Base-by-base conservation (phyloP, 1,140 invertebrate genomes). In the Venustaconcha ellipsiformis region DNA sequence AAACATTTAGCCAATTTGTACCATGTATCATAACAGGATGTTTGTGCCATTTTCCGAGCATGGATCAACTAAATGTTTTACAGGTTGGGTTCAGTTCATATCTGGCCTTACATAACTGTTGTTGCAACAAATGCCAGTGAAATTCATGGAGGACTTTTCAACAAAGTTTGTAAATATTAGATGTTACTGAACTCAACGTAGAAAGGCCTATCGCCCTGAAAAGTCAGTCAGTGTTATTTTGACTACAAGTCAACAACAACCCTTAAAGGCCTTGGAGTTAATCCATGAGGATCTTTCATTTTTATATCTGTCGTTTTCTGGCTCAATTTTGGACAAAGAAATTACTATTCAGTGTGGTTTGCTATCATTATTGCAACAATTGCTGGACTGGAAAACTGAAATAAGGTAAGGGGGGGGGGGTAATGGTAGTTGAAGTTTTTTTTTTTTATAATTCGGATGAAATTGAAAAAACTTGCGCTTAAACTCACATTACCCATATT, bases 211-310 rank as follows among this genome's bases (percentile, higher is more conserved):
- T n/a, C 2, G 26, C 26, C 26, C 26, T 26, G 26, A 26, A 2
- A 26, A 26, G 26, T 26, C 26, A 26, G 26, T 26, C 26, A 26
- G 26, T 26, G 26, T 26, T 26, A 26, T 26, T 26, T 2, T 13
- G 77, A 83, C 57, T 80, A 83, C 59, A 83, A 81, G 20, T 81
- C 79, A 5, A 23, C 56, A 3, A 79, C 71, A 14, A 83, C 81
- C 23, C 67, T 83, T 18, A 83, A 80, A 67, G 74, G 68, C n/a
- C 55, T 79, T 1, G 81, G 70, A 17, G 57, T 74, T 65, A 77
- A 80, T 58, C 79, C 74, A 14, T 62, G 77, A 67, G 81, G 79
- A 30, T 74, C 76, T 14, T 60, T 78, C 11, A 80, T 70, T 37
- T 78, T 75, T 69, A 59, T 26, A 70, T 11, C 76, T 1, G 72